phyloP scores from a whole-genome alignment of 2,797 vertebrate species.

The Premnoplex brunnescens region DNA sequence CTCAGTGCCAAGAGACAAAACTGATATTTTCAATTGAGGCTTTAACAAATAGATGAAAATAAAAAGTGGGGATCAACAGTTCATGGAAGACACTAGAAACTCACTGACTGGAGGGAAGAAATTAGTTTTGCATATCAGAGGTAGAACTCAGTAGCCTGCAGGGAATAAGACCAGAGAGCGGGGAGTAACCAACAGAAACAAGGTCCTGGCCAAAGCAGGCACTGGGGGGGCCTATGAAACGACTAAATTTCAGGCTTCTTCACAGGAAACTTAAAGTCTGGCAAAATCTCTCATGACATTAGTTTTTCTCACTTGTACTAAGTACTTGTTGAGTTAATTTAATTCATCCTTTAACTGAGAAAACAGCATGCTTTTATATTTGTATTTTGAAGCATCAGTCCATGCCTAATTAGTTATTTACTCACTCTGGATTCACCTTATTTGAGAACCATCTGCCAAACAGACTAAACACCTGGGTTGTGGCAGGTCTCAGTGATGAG shows the following conservation, averaged over 20 bases:
- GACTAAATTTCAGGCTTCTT: background rate
- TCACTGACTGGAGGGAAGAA: background rate
- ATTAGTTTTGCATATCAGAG: background rate
- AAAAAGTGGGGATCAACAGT: background rate
- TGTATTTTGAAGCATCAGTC: background rate
- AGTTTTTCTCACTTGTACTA: background rate
- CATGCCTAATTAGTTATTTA: background rate
- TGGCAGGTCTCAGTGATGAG: no score
- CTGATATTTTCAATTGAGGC: background rate
- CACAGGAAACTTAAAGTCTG: background rate
- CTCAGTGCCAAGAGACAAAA: background rate
- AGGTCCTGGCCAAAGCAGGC: background rate
- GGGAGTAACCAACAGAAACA: background rate
- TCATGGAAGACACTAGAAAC: background rate
- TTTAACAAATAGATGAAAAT: background rate
- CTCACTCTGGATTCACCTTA: background rate
- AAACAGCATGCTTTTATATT: background rate
- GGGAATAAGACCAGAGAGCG: background rate
- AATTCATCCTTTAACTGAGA: background rate
- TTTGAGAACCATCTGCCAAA: background rate
- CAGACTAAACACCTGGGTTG: no score
- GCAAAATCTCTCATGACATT: background rate
- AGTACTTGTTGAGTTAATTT: background rate
- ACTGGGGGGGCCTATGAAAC: background rate
- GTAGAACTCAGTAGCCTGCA: background rate